Evolutionary conservation across 2,797 vertebrate species (phyloP), one percentile per base, ranked within the genome.

Genomic region (Nannoperca obscura): DNA sequence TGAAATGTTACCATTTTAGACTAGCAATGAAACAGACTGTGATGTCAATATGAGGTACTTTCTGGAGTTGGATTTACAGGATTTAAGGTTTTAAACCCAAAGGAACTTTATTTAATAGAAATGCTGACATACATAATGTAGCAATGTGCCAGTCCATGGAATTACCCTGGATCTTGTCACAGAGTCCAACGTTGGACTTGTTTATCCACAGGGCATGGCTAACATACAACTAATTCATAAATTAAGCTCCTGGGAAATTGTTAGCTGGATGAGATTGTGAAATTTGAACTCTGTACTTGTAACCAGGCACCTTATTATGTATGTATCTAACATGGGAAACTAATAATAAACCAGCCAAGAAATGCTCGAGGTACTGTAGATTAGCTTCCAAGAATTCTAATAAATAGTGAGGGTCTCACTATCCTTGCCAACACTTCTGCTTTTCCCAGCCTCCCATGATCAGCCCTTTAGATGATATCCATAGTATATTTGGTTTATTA

Each of bases 341-440:
- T 64, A 61, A 66, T 42, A 81, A 71, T 60, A 47, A 80, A 36
- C 32, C 12, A 42, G 24, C 38, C 19, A 47, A 76, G 40, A 59
- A 63, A 22, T 55, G 32, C 72, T 55, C 7, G 0, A 58, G n/a
- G 54, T 70, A 6, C 34, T 73, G 6, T 36, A 52, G 36, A 20
- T 53, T 61, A 60, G 47, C 19, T 65, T 67, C 71, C 24, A 71
- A 22, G 58, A 74, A 47, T 63, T 74, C 61, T 20, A 36, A 54
- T 38, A 62, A 74, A 68, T 42, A 17, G 20, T 65, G 34, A 74
- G 50, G 24, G 32, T 53, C 24, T 47, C 42, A 70, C 24, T 42
- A 3, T 53, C 3, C 3, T 24, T 40, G 13, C 49, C 54, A 64
- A 49, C 32, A 61, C 3, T 36, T 4, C 61, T 6, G 13, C 32